Evolutionary conservation across 2,797 vertebrate species (phyloP).

Genomic region (Nyctibius grandis): DNA sequence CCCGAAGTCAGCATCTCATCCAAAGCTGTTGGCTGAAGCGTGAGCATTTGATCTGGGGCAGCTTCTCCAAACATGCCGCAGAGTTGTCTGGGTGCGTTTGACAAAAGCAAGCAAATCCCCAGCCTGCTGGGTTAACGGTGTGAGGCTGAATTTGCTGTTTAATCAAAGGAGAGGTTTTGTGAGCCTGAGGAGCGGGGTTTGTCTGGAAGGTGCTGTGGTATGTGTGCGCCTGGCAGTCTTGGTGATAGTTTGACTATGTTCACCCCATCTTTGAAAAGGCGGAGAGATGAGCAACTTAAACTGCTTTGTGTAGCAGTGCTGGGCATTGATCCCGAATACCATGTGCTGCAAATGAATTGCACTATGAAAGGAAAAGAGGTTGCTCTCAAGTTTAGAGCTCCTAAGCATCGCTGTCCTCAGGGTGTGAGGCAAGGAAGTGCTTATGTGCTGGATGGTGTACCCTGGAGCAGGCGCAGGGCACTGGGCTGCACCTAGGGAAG

Average conservation of each 20-base stretch:
- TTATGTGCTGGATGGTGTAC: no score
- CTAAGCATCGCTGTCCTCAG: not conserved
- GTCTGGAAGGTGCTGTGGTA: not conserved
- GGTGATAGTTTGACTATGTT: not conserved
- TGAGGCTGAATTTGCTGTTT: not conserved
- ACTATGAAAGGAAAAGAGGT: not conserved
- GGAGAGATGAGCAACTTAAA: not conserved
- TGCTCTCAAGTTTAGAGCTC: not conserved
- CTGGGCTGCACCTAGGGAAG: no score
- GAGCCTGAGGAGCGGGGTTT: not conserved
- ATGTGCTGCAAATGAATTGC: not conserved
- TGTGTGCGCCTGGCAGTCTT: not conserved
- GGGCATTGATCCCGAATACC: not conserved
- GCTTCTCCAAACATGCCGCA: not conserved
- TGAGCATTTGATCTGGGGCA: not conserved
- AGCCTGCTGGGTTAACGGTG: fast-evolving
- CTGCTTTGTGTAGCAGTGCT: not conserved
- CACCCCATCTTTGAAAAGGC: not conserved
- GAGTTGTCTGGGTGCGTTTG: not conserved
- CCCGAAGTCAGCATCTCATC: not conserved
- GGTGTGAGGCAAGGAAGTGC: not conserved
- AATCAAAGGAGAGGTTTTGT: not conserved
- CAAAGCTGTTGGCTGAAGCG: not conserved
- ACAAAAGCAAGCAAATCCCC: not conserved
- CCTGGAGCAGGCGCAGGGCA: not conserved